These are phyloP conservation scores for Esox lucius DNA, from an alignment of 2,797 vertebrate genomes.

Conservation along the genomic window DNA sequence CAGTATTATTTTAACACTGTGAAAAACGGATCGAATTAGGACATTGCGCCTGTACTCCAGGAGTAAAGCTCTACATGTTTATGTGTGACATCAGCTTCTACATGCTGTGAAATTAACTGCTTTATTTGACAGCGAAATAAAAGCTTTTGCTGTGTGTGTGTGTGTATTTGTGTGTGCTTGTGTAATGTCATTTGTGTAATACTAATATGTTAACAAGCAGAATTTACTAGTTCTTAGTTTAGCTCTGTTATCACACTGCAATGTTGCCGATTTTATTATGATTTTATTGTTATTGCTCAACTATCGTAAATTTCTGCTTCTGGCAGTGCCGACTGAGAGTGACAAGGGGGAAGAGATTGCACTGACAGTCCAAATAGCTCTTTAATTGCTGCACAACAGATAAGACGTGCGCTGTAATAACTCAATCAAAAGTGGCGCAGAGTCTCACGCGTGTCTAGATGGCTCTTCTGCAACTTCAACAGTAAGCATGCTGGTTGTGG, in stretches of 20 bases:
- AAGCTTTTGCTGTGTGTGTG: not conserved
- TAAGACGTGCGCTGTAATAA: not conserved
- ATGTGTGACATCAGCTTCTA: not conserved
- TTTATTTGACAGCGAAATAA: constrained; percentile 8
- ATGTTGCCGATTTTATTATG: not conserved
- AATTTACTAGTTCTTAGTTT: constrained; percentile 9
- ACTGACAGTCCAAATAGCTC: not conserved
- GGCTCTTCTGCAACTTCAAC: not conserved
- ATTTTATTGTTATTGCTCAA: constrained; percentile 3
- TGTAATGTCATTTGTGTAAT: not conserved
- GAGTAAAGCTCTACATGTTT: not conserved
- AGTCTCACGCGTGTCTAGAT: not conserved
- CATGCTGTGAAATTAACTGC: constrained; percentile 2
- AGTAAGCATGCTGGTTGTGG: constrained; percentile 35
- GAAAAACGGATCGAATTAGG: no score
- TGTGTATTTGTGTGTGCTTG: constrained; percentile 4
- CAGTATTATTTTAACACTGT: no score
- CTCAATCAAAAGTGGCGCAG: not conserved
- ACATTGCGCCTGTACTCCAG: no score
- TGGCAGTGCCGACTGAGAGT: not conserved
- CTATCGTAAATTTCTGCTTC: not conserved
- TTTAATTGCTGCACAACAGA: not conserved
- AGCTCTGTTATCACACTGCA: not conserved
- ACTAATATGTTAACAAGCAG: constrained; percentile 2
- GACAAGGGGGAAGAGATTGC: not conserved